These are phyloP conservation scores for Pomatorhinus ruficollis DNA, from an alignment of 2,113 vertebrate genomes.

Conservation along the genomic window DNA sequence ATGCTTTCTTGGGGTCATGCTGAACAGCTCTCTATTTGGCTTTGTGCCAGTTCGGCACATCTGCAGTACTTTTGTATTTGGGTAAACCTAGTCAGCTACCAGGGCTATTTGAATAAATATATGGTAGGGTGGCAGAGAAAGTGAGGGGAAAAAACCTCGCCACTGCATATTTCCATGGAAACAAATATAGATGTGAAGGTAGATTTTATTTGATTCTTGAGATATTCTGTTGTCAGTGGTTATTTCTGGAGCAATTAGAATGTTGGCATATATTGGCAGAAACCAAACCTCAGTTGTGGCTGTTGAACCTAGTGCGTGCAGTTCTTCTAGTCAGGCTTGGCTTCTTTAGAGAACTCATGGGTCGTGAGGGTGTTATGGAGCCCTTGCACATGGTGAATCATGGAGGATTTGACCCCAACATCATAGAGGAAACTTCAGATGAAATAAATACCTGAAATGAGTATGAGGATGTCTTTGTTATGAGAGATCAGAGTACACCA, in stretches of 20 bases:
- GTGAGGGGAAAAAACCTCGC: background rate
- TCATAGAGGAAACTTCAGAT: background rate
- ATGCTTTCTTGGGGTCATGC: background rate
- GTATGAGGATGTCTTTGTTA: background rate
- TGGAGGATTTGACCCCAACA: background rate
- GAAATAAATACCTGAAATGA: background rate
- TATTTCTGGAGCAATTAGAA: background rate
- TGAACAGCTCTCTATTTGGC: background rate
- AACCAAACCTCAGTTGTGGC: background rate
- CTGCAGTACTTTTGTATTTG: background rate
- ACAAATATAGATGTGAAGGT: background rate
- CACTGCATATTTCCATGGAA: background rate
- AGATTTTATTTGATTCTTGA: background rate
- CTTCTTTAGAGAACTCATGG: background rate
- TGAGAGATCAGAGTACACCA: background rate
- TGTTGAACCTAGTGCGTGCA: background rate
- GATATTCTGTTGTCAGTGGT: background rate
- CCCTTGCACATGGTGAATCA: background rate
- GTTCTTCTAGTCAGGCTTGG: background rate
- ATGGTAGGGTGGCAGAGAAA: background rate
- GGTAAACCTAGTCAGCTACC: background rate
- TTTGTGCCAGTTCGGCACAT: background rate
- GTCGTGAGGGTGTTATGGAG: background rate
- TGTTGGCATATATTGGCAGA: background rate
- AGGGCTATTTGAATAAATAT: background rate